Evolutionary conservation across 2,797 vertebrate genomes (phyloP), one percentile per base, ranked within the genome.

Genomic region (Nasua narica): DNA sequence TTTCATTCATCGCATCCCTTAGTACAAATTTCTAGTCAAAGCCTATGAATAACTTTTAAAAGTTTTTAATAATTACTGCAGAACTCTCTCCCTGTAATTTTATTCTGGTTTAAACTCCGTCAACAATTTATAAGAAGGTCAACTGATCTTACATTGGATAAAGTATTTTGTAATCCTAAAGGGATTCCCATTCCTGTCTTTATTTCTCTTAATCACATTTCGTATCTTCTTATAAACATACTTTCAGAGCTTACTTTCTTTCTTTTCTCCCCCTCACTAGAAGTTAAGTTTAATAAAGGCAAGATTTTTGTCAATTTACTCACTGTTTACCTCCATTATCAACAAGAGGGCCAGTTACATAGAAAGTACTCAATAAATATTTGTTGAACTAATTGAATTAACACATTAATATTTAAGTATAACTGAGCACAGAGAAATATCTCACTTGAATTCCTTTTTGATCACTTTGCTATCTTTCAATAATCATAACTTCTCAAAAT

Each of bases 391-490:
- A 58, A 74, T 1, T 83, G 21, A 12, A 90, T 87, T 90, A 67
- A 95, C 58, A n/a, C 25, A 96, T 84, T 87, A 50, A 77, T 81
- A 84, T 93, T 90, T 35, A 94, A 92, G 90, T 96, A 82, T 29
- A 95, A 86, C 35, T 95, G 50, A 48, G 9, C 27, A 86, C 60
- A 70, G 90, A 89, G 5, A 27, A 56, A 35, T 78, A 77, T 23
- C 23, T 78, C n/a, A 91, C 29, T 70, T 86, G 29, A 86, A 78
- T 88, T 82, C 52, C 32, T 58, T 90, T 83, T 95, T 81, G 90
- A 82, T 29, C 14, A 56, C 43, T 3, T 86, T 58, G 29, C 19
- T 35, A 43, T 60, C 18, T 70, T 92, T 69, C 21, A 70, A 65
- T 52, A 89, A 90, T 48, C 23, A 93, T 0, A 69, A 50, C 65